Evolutionary conservation across 2,888 invertebrate species (phyloP).

Genomic region (Calameuta filiformis): DNA sequence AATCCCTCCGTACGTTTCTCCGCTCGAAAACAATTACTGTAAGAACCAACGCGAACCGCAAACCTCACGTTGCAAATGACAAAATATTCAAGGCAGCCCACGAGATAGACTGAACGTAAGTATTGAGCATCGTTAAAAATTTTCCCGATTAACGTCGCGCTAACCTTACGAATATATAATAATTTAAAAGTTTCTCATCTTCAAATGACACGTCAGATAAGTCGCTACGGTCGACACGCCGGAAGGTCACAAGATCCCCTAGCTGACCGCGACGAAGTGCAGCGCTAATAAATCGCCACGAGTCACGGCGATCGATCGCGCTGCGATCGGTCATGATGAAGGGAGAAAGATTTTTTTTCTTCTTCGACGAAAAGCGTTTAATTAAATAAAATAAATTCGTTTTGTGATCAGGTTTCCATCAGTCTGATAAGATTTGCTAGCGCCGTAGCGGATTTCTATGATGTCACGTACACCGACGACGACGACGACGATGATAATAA

Average conservation of each 20-base stretch:
- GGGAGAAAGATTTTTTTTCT: background rate
- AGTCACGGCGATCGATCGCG: background rate
- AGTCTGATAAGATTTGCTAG: conserved; percentile 37
- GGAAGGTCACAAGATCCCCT: background rate
- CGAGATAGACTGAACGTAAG: background rate
- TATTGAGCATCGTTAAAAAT: background rate
- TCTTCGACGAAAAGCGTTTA: background rate
- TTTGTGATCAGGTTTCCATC: conserved; percentile 18
- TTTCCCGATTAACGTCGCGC: background rate
- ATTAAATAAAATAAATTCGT: background rate
- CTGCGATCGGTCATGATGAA: background rate
- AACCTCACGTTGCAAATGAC: background rate
- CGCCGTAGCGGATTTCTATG: conserved; percentile 17
- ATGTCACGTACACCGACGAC: conserved; percentile 2
- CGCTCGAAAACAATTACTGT: background rate
- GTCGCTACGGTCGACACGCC: background rate
- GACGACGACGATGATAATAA: too few species aligned
- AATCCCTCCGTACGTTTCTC: background rate
- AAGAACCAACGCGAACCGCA: background rate
- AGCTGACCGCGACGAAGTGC: background rate
- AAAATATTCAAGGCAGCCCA: background rate
- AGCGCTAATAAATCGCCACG: background rate
- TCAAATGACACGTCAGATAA: background rate
- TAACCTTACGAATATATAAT: background rate
- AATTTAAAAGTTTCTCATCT: background rate